Evolutionary conservation across 2,797 vertebrate genomes (phyloP).

Genomic region (Mus caroli): DNA sequence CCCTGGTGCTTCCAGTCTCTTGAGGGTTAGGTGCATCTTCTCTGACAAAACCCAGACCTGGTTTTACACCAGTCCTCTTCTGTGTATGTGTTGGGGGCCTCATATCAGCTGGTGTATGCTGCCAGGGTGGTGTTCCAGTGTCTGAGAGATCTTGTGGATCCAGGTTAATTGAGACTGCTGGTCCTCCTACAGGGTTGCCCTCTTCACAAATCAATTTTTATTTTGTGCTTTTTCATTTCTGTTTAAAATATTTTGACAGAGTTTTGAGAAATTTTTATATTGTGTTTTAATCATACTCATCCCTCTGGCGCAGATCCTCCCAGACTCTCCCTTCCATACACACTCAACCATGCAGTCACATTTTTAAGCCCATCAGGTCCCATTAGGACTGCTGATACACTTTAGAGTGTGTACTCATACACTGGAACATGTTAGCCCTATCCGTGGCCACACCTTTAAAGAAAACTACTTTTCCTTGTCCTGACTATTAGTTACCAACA

Average conservation of each 20-base stretch:
- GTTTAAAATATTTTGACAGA: neutral
- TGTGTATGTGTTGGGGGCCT: too few species aligned
- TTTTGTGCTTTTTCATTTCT: neutral
- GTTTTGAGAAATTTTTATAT: neutral
- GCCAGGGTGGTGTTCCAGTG: too few species aligned
- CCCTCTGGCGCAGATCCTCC: rapidly evolving
- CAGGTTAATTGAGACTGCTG: too few species aligned
- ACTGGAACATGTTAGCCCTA: neutral
- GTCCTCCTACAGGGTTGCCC: too few species aligned
- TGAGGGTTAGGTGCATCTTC: too few species aligned
- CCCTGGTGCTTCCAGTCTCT: too few species aligned
- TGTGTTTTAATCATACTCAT: neutral
- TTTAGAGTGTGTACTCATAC: neutral
- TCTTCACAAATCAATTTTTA: neutral
- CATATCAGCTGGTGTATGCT: too few species aligned
- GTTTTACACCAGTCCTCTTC: too few species aligned
- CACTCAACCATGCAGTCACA: neutral
- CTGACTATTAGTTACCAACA: neutral
- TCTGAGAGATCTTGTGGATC: too few species aligned
- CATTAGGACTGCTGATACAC: neutral
- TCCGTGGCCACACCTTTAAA: too few species aligned
- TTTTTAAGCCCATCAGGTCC: neutral
- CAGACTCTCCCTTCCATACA: too few species aligned
- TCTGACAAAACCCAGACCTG: too few species aligned
- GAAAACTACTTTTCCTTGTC: neutral